Evolutionary conservation across 2,888 invertebrate species (phyloP).

Genomic region (Horisme vitalbata): DNA sequence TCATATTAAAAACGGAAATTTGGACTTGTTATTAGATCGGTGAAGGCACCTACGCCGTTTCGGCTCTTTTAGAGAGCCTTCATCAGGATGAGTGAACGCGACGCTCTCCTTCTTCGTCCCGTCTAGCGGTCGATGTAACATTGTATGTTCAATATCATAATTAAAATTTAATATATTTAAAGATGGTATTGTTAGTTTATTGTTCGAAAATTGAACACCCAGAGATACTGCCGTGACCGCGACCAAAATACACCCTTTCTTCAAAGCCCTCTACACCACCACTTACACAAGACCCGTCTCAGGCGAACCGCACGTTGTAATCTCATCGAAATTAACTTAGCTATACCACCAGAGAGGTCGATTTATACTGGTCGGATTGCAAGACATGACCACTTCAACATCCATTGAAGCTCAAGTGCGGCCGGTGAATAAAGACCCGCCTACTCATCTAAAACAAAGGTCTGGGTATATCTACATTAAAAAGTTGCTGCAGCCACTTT

Average conservation of each 20-base stretch:
- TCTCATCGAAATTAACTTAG: constrained; percentile 54
- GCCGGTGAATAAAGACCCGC: constrained; percentile 44
- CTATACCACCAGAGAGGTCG: constrained; percentile 45
- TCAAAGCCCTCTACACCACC: constrained; percentile 53
- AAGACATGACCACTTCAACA: constrained; percentile 71
- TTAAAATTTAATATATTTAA: too few relatives aligned
- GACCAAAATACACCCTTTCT: constrained; percentile 60
- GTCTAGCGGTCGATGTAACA: too few relatives aligned
- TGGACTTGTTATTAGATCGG: too few relatives aligned
- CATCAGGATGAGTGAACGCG: too few relatives aligned
- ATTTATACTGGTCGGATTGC: constrained; percentile 48
- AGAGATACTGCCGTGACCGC: constrained; percentile 54
- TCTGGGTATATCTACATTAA: constrained; percentile 38
- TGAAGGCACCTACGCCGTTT: too few relatives aligned
- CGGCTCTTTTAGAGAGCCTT: too few relatives aligned
- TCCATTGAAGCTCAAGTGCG: constrained; percentile 59
- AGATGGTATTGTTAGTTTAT: constrained; percentile 20
- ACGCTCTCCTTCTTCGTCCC: too few relatives aligned
- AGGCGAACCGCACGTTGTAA: constrained; percentile 43
- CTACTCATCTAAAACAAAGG: constrained; percentile 34
- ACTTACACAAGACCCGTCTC: constrained; percentile 46
- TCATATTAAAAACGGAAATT: too few relatives aligned
- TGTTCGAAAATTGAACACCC: constrained; percentile 35
- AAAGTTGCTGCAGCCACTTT: constrained; percentile 37
- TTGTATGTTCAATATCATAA: too few relatives aligned